Conservation (phyloP, 2,797 vertebrate genomes). For the Brachymystax lenok region DNA sequence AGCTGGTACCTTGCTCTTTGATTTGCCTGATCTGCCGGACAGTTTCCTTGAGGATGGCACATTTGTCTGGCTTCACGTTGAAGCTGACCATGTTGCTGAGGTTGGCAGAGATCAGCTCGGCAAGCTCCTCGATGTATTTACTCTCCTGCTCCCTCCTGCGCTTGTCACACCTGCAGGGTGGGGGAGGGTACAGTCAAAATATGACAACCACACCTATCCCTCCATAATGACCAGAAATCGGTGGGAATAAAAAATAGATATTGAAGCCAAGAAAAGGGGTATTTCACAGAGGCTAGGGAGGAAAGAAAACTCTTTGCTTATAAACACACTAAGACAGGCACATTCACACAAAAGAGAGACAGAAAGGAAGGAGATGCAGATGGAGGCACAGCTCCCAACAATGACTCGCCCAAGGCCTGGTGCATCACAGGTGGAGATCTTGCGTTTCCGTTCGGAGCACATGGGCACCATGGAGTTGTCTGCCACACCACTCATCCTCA, state of each 20-base stretch:
- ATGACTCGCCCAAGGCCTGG: slow-evolving; percentile 84
- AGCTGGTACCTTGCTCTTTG: slow-evolving; percentile 93
- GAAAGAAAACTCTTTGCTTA: background rate
- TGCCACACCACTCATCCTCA: slow-evolving; percentile 93
- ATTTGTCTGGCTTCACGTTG: slow-evolving; percentile 99
- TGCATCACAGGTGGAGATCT: slow-evolving; percentile 89
- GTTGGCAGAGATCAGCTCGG: slow-evolving; percentile 98
- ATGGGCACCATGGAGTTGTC: slow-evolving; percentile 90
- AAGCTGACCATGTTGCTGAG: slow-evolving; percentile 98
- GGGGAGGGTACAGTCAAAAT: slow-evolving; percentile 54
- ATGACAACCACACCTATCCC: slow-evolving; percentile 51
- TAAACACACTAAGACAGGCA: background rate
- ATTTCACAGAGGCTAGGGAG: too few relatives aligned
- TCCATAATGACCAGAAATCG: background rate
- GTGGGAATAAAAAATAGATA: background rate
- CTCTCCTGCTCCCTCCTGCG: slow-evolving; percentile 97
- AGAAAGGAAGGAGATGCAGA: background rate
- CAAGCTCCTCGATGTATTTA: slow-evolving; percentile 98
- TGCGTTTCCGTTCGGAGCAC: slow-evolving; percentile 92
- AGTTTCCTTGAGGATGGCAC: slow-evolving; percentile 98
- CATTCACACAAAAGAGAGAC: slow-evolving; percentile 9
- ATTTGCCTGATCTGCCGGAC: slow-evolving; percentile 99
- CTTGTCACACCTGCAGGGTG: slow-evolving; percentile 88
- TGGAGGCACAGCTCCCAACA: background rate
- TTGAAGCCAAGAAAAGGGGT: background rate